phyloP scores from a whole-genome alignment of 2,888 invertebrate species.

The Zaprionus bogoriensis region DNA sequence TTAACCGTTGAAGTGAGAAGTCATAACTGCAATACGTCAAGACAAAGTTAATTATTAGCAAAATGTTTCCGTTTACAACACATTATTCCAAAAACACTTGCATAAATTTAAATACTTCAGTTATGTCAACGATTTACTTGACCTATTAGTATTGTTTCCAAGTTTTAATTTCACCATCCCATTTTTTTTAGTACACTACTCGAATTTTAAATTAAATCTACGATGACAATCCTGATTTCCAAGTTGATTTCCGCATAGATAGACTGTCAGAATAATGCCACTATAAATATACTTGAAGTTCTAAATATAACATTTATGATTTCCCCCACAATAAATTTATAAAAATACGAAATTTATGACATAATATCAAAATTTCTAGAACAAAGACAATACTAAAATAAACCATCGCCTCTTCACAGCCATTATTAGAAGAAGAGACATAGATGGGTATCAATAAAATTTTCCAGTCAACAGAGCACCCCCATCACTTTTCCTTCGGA shows the following conservation, averaged over 20 bases:
- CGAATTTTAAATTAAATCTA: constrained; percentile 1
- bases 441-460: too few relatives aligned
- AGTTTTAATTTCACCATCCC: too few relatives aligned
- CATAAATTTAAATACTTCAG: too few relatives aligned
- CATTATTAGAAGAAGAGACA: not conserved
- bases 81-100: too few relatives aligned
- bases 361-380: constrained; percentile 40
- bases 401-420: constrained; percentile 1
- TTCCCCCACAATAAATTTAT: constrained; percentile 57
- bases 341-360: constrained; percentile 52
- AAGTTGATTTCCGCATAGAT: constrained; percentile 40
- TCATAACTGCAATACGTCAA: too few relatives aligned
- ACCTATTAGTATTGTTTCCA: too few relatives aligned
- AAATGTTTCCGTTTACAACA: too few relatives aligned
- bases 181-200: not conserved
- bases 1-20: too few relatives aligned
- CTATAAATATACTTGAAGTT: constrained; percentile 64
- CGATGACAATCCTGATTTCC: constrained; percentile 20
- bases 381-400: constrained; percentile 36
- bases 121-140: too few relatives aligned
- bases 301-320: constrained; percentile 70
- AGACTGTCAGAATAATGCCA: constrained; percentile 53
- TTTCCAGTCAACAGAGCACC: too few relatives aligned
- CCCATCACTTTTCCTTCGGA: too few relatives aligned
- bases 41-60: too few relatives aligned